These are phyloP conservation scores for Magallana angulata DNA, from an alignment of 1,140 invertebrate genomes.

Conservation along the genomic window DNA sequence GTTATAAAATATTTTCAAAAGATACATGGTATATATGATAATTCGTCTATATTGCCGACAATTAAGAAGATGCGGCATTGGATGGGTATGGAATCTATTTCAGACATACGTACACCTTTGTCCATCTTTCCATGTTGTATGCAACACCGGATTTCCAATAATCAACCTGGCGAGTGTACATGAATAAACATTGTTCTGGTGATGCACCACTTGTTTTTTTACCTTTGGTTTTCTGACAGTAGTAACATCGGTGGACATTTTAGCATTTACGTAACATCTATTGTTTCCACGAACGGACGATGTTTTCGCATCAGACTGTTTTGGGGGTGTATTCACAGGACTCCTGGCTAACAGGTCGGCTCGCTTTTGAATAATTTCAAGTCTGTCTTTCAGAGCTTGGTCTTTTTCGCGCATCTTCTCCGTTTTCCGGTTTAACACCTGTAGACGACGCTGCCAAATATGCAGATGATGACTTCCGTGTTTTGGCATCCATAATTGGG, in stretches of 20 bases:
- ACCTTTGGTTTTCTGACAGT: background rate
- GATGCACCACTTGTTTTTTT: background rate
- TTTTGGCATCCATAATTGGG: background rate
- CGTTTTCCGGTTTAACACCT: background rate
- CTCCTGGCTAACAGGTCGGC: background rate
- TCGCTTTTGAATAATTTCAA: background rate
- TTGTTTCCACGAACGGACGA: background rate
- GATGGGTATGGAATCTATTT: too few relatives aligned
- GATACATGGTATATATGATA: too few relatives aligned
- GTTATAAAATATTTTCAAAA: too few relatives aligned
- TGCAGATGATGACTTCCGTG: background rate
- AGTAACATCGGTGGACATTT: background rate
- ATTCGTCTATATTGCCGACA: too few relatives aligned
- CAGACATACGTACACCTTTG: background rate
- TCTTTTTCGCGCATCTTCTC: background rate
- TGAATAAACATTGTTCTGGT: background rate
- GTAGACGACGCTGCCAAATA: background rate
- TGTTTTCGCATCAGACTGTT: background rate
- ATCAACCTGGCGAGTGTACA: background rate
- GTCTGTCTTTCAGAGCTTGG: slow-evolving; percentile 7
- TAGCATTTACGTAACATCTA: background rate
- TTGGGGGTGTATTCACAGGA: background rate
- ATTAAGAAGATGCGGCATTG: too few relatives aligned
- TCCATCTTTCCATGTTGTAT: background rate
- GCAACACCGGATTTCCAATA: background rate